These are phyloP conservation scores for Eupithecia vulgata DNA, from an alignment of 2,888 invertebrate genomes.

Conservation along the genomic window DNA sequence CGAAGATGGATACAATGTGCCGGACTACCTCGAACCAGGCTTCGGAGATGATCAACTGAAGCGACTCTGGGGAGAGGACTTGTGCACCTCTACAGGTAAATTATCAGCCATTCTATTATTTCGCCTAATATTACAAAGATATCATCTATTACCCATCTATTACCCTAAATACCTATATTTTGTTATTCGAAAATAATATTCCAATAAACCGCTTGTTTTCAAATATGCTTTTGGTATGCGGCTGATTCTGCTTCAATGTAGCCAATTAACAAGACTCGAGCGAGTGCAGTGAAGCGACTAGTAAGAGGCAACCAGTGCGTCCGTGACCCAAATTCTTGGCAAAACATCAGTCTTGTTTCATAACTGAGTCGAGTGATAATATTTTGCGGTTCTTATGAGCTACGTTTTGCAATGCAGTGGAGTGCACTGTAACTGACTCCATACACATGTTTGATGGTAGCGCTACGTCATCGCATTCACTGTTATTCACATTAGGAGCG, in stretches of 20 bases:
- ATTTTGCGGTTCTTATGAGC: slow-evolving; percentile 51
- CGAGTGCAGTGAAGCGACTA: slow-evolving; percentile 75
- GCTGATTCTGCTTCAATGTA: slow-evolving; percentile 48
- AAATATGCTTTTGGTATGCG: slow-evolving; percentile 21
- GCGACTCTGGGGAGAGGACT: slow-evolving; percentile 88
- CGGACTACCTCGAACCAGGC: slow-evolving; percentile 93
- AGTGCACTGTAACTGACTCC: slow-evolving; percentile 46
- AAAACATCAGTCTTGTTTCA: slow-evolving; percentile 70
- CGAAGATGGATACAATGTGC: slow-evolving; percentile 88
- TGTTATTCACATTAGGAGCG: slow-evolving; percentile 65
- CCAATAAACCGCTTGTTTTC: slow-evolving; percentile 9
- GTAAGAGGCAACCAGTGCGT: slow-evolving; percentile 74
- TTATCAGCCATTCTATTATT: background rate
- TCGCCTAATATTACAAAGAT: background rate
- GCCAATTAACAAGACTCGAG: slow-evolving; percentile 64
- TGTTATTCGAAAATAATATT: background rate
- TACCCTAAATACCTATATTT: background rate
- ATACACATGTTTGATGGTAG: slow-evolving; percentile 51
- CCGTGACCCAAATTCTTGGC: slow-evolving; percentile 77
- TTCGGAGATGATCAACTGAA: slow-evolving; percentile 92
- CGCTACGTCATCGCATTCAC: slow-evolving; percentile 59
- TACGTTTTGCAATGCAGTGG: background rate
- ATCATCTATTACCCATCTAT: background rate
- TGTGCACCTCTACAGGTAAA: slow-evolving; percentile 81
- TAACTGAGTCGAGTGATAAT: slow-evolving; percentile 60